Percentiles rank a stretch among this genome's conserved stretches.
These are phyloP conservation scores for Cyrtonyx montezumae DNA, from an alignment of 2,113 vertebrate species.

Conservation along the genomic window DNA sequence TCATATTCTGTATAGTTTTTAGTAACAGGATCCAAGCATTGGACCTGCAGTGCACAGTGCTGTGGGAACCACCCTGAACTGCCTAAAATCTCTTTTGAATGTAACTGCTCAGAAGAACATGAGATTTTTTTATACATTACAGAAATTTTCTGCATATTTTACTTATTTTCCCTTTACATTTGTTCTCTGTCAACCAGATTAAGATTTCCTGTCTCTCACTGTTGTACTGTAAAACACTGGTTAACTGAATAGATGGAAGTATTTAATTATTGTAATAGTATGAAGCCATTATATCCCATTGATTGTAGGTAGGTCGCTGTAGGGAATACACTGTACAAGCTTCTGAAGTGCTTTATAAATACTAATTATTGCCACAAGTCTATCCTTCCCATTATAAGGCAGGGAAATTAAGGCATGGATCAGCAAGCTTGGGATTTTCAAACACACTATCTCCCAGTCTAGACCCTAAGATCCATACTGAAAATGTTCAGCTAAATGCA, in stretches of 20 bases:
- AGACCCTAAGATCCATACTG: background rate
- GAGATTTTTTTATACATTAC: background rate
- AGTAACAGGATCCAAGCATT: background rate
- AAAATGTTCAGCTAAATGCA: background rate
- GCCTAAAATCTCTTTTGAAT: background rate
- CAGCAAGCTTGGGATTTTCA: background rate
- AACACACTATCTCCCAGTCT: background rate
- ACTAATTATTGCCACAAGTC: constrained; percentile 29
- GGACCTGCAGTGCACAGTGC: background rate
- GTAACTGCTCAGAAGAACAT: background rate
- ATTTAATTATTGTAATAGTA: constrained; percentile 67
- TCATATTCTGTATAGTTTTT: background rate
- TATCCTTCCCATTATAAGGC: background rate
- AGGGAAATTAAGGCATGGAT: background rate
- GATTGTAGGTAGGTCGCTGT: constrained; percentile 58
- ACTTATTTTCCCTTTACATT: background rate
- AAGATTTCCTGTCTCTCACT: background rate
- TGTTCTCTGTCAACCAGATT: background rate
- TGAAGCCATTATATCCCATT: constrained; percentile 57
- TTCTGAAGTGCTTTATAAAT: constrained; percentile 33
- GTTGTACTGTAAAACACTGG: background rate
- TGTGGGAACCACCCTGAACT: background rate
- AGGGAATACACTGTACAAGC: constrained; percentile 17
- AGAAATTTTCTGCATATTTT: background rate
- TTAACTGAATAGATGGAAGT: constrained; percentile 41